Base-by-base conservation (phyloP, 2,113 vertebrate species). In the Turnix velox region DNA sequence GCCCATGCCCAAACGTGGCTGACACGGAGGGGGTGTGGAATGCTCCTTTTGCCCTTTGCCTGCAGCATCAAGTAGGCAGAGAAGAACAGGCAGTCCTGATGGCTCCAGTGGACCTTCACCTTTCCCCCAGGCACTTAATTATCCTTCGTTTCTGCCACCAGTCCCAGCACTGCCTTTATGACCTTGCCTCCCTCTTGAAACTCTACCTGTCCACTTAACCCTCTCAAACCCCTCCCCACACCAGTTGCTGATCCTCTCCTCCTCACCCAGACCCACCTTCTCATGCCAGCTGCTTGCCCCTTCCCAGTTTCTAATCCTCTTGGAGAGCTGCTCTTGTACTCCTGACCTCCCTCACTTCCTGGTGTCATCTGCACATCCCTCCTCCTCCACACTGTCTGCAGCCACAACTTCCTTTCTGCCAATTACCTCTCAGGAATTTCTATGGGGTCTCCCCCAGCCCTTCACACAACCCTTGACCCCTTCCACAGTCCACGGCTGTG, bases 1-100 rank as follows among this genome's bases (percentile, higher is more conserved):
- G 3, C 39, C 24, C 4, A 3, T 71, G 52, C 25, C 23, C 52
- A 49, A 22, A n/a, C 0, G 0, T 18, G 28, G 52, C 65, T 6
- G 15, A 33, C 35, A 18, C 0, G 4, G 24, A 12, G 13, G 11
- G 14, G 23, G 30, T 0, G 0, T 54, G 58, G 71, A 42, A 19
- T 0, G 4, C 18, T 65, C 62, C 63, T 89, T 88, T 84, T 87
- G 66, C 84, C 77, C 84, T 93, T 78, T 84, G 62, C 33, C 61
- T 51, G 7, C 46, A 63, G 66, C 35, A 76, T 33, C 0, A 0
- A 52, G 58, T 18, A 46, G n/a, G 22, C 43, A 88, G 63, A 68
- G 17, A 43, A 81, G 45, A 19, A 58, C 1, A 52, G 40, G 35
- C n/a, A 84, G 39, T 59, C 40, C 69, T 54, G 17, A 7, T 3